phyloP scores from a whole-genome alignment of 2,113 vertebrate species.

The Syngnathus typhle region DNA sequence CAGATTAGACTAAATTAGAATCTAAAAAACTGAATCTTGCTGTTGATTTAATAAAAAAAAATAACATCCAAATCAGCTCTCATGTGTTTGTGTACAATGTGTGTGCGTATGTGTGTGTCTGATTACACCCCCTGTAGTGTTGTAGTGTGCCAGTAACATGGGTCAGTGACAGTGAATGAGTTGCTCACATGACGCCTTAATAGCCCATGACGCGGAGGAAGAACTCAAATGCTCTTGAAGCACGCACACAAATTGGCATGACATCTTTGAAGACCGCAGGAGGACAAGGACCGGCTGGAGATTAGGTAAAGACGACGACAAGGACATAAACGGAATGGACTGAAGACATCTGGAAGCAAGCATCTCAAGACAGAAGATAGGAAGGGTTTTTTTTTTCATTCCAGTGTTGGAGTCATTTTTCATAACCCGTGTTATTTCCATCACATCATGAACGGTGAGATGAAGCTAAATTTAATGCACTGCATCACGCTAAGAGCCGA shows the following conservation, averaged over 20 bases:
- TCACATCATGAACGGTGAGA: not conserved
- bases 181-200: not conserved
- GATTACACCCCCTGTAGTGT: constrained; percentile 2
- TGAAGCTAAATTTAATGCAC: not conserved
- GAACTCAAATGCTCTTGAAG: not conserved
- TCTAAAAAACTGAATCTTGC: not conserved
- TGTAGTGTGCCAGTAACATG: not conserved
- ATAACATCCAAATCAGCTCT: not conserved
- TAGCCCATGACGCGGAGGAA: not conserved
- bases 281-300: not conserved
- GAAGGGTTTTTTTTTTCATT: not conserved
- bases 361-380: not conserved
- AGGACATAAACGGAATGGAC: not conserved
- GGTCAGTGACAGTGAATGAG: constrained; percentile 4
- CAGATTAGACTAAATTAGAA: not conserved
- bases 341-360: not conserved
- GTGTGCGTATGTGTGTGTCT: not conserved
- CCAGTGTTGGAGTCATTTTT: not conserved
- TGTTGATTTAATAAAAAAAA: not conserved
- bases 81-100: not conserved
- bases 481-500: not conserved
- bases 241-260: not conserved
- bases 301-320: not conserved
- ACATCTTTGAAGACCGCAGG: not conserved
- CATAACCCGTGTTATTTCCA: not conserved